phyloP scores from a whole-genome alignment of 2,113 vertebrate genomes.

The Rattus rattus region DNA sequence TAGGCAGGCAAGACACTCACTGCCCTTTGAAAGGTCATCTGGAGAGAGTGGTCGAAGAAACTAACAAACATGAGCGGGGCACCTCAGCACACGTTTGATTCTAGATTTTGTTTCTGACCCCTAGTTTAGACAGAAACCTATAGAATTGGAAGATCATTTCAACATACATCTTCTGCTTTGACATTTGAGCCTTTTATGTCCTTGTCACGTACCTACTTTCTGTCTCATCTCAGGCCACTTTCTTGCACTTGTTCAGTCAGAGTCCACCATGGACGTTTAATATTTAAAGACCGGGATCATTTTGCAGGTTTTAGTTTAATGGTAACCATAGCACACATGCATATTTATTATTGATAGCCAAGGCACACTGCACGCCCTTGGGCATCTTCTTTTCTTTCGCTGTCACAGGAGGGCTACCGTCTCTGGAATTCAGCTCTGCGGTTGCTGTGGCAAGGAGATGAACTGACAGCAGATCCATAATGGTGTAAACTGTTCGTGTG shows the following conservation, averaged over 20 bases:
- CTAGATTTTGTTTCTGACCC: background rate
- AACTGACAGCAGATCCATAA: constrained; percentile 76
- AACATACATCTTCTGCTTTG: background rate
- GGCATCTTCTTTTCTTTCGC: constrained; percentile 85
- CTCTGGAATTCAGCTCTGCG: constrained; percentile 79
- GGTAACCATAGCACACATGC: constrained; percentile 93
- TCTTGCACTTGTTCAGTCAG: constrained; percentile 72
- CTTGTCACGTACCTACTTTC: background rate
- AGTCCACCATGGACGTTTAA: constrained; percentile 87
- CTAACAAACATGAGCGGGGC: background rate
- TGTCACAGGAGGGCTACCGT: constrained; percentile 82
- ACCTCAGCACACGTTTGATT: background rate
- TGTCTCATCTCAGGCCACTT: constrained; percentile 44
- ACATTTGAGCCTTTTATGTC: background rate
- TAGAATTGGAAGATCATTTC: background rate
- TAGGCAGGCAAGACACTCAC: rapidly evolving
- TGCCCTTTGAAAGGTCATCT: background rate
- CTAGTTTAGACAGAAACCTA: background rate
- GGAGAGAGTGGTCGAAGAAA: background rate
- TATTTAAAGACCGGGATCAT: constrained; percentile 90
- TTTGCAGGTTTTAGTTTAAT: constrained; percentile 94
- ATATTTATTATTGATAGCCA: constrained; percentile 93
- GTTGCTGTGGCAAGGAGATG: constrained; percentile 81
- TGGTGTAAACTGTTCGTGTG: constrained; percentile 87
- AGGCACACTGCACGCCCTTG: constrained; percentile 85